phyloP scores from a whole-genome alignment of 2,113 vertebrate species.

The Cinclus mexicanus region DNA sequence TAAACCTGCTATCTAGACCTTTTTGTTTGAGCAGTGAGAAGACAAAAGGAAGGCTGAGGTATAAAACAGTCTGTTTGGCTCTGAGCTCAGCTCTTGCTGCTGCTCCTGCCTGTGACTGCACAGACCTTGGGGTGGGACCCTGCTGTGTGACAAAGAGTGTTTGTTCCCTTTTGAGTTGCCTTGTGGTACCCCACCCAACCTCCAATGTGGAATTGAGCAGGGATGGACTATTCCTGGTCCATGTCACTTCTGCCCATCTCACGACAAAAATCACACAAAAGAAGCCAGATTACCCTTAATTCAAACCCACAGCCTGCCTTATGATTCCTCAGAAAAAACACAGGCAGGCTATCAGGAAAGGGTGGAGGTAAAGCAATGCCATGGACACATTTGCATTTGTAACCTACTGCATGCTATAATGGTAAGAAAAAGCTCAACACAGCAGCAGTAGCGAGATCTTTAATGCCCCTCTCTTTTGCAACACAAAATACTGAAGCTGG shows the following conservation, averaged over 20 bases:
- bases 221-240: neutral
- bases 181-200: neutral
- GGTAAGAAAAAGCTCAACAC: neutral
- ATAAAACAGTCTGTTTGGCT: neutral
- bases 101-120: neutral
- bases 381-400: neutral
- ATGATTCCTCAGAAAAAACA: neutral
- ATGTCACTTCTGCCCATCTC: neutral
- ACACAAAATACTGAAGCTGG: neutral
- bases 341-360: neutral
- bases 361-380: neutral
- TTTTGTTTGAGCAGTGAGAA: neutral
- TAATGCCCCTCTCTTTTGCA: neutral
- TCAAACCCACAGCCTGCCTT: neutral
- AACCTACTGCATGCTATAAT: neutral
- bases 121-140: neutral
- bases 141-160: rapidly evolving
- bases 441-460: rapidly evolving
- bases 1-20: neutral
- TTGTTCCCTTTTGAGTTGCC: neutral
- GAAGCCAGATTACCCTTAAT: neutral
- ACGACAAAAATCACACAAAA: neutral
- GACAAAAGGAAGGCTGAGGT: neutral
- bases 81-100: neutral
- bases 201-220: rapidly evolving